Evolutionary conservation across 2,888 invertebrate species (phyloP).

Genomic region (Chromoteleia sp.): DNA sequence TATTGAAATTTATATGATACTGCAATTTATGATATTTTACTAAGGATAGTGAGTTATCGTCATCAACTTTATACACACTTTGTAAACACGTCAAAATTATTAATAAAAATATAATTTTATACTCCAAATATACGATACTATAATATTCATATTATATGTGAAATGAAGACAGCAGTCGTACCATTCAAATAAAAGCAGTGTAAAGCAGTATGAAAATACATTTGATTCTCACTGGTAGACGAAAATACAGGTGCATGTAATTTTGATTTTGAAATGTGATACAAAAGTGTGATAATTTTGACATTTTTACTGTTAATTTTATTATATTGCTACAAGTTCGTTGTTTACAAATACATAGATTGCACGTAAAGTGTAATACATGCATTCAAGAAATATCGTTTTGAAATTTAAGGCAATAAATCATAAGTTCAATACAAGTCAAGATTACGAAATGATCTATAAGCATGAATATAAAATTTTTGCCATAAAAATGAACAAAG

Average conservation of each 20-base stretch:
- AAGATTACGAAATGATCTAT: too few relatives aligned
- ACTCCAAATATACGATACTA: neutral
- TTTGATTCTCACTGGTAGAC: neutral
- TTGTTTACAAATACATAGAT: neutral
- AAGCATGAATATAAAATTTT: too few relatives aligned
- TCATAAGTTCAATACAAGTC: neutral
- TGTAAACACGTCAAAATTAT: neutral
- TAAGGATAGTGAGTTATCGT: neutral
- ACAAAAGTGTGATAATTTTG: neutral
- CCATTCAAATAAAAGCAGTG: neutral
- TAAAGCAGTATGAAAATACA: slow-evolving; percentile 24
- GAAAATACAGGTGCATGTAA: neutral
- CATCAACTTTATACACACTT: neutral
- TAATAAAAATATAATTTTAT: neutral
- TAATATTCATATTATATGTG: neutral
- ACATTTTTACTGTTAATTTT: slow-evolving; percentile 9
- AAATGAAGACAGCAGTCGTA: neutral
- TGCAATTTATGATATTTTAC: neutral
- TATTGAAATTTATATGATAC: slow-evolving; percentile 18
- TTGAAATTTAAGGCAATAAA: neutral
- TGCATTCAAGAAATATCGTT: neutral
- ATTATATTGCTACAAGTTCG: neutral
- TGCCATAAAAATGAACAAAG: too few relatives aligned
- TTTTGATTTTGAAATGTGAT: slow-evolving; percentile 2
- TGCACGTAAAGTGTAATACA: neutral